Percentiles rank a stretch among this genome's conserved stretches.
phyloP scores from a whole-genome alignment of 2,113 vertebrate species.

The Chloropsis cyanopogon region DNA sequence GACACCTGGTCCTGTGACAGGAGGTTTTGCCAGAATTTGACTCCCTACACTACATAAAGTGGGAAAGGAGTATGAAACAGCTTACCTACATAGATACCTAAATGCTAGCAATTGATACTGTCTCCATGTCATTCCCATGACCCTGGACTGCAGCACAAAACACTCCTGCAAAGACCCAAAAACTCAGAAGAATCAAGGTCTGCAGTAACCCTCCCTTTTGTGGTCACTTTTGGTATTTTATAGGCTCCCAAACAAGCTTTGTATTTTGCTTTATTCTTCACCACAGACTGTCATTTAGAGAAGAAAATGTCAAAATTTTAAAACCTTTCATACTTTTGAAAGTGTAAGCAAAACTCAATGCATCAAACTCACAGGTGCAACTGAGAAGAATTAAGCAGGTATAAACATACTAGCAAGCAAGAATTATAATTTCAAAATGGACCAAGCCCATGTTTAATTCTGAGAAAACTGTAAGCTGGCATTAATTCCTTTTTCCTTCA shows the following conservation, averaged over 20 bases:
- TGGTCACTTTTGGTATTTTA: neutral
- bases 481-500: neutral
- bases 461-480: neutral
- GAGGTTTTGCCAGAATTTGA: neutral
- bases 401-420: neutral
- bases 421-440: neutral
- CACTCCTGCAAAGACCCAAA: neutral
- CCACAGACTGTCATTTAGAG: neutral
- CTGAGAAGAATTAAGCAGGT: neutral
- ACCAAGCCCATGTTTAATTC: neutral
- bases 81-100: neutral
- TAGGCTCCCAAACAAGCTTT: neutral
- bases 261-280: neutral
- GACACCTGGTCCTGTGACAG: neutral
- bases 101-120: neutral
- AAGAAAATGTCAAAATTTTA: neutral
- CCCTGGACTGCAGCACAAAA: slow-evolving; percentile 12
- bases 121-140: neutral
- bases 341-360: neutral
- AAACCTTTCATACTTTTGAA: neutral
- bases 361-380: neutral
- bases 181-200: neutral
- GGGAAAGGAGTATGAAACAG: neutral
- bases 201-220: neutral
- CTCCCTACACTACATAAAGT: neutral